phyloP scores from a whole-genome alignment of 2,888 invertebrate species.

The Drosophila planitibia region DNA sequence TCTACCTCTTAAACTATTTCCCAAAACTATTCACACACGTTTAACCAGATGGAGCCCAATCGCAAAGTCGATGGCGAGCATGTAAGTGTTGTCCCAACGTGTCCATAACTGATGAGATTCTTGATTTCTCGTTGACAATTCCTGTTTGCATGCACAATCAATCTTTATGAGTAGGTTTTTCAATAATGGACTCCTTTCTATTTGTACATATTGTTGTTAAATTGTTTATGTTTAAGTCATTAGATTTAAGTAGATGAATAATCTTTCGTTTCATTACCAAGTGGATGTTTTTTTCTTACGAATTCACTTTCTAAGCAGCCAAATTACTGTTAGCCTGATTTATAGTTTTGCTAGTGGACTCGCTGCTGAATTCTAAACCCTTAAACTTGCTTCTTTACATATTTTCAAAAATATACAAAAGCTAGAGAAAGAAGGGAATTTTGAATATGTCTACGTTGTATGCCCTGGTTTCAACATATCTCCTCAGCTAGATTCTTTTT shows the following conservation, averaged over 20 bases:
- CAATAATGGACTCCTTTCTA: background rate
- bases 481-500: background rate
- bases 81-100: slow-evolving; percentile 87
- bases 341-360: background rate
- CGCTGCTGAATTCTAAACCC: background rate
- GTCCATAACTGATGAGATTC: slow-evolving; percentile 1
- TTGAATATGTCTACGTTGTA: too few relatives aligned
- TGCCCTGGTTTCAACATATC: too few relatives aligned
- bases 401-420: background rate
- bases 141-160: slow-evolving; percentile 23
- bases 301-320: background rate
- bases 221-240: background rate
- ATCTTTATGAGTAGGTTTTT: slow-evolving; percentile 1
- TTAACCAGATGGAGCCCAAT: slow-evolving; percentile 91
- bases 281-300: background rate
- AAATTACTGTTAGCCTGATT: background rate
- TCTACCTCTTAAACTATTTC: slow-evolving; percentile 25
- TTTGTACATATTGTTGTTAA: background rate
- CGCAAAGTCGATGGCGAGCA: slow-evolving; percentile 92
- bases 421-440: background rate
- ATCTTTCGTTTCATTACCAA: background rate
- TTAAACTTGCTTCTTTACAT: background rate
- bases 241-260: background rate
- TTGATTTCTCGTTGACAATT: slow-evolving; percentile 11
- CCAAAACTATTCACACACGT: slow-evolving; percentile 19